Base-by-base conservation (phyloP, 2,113 vertebrate species). In the Brachyhypopomus occidentalis region DNA sequence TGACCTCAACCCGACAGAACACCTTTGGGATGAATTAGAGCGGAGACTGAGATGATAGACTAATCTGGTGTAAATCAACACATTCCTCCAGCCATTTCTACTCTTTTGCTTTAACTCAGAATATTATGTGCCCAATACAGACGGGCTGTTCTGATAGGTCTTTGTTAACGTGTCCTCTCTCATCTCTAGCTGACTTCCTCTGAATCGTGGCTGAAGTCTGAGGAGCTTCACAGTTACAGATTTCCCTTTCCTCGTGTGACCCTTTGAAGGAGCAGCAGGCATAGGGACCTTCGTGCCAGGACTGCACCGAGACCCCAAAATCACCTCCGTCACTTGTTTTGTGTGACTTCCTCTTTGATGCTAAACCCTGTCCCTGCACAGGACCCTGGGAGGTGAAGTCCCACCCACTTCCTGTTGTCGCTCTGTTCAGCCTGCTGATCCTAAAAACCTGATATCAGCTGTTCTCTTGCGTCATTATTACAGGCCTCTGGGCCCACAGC, bases 121-220 rank as follows among this genome's bases (percentile, higher is more conserved):
- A 45, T 11, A 74, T 34, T 9, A 22, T 0, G 5, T 48, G 20
- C 63, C 7, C 0, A 58, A 48, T 64, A 17, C 59, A 73, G 36
- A 66, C 38, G 38, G 41, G 30, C 25, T 59, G 0, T 16, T 17
- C 45, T 23, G 30, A 38, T 36, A 22, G 16, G 17, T 16, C 69
- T 70, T 34, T 22, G 22, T 34, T 11, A 41, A 6, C 45, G 5
- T 36, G 25, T 38, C 27, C 66, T 72, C 14, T 48, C 59, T 52
- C 19, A 14, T 52, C 12, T 14, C 45, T 3, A 11, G 12, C 45
- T 52, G 9, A 52, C 45, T 52, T 23, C 48, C 58, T 60, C 20
- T 80, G 48, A 79, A n/a, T 58, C 20, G 67, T 16, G 59, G 36
- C 30, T 30, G 41, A 79, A 22, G 55, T 72, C 19, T 63, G 62